Evolutionary conservation across 2,797 vertebrate species (phyloP).

Genomic region (Paguma larvata): DNA sequence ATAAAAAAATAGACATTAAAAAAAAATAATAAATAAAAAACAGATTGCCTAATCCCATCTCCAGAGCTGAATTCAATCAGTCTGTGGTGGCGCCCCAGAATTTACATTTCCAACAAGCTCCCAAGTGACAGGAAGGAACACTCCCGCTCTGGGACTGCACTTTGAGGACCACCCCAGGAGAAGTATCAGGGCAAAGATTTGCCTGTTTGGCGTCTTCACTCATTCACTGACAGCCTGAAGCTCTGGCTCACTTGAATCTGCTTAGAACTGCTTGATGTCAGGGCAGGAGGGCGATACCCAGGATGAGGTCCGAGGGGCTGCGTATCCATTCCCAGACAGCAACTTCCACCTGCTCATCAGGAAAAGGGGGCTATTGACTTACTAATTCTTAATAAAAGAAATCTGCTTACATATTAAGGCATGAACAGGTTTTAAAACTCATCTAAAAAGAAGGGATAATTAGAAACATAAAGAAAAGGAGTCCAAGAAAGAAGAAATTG

Average conservation of each 20-base stretch:
- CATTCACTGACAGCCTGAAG: not conserved
- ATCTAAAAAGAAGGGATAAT: not conserved
- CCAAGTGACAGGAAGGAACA: not conserved
- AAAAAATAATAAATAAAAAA: not conserved
- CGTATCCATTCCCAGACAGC: not conserved
- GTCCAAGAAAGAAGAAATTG: not conserved
- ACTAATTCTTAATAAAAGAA: constrained; percentile 13
- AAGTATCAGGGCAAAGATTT: not conserved
- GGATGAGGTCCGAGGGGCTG: not conserved
- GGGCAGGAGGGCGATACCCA: not conserved
- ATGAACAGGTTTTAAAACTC: not conserved
- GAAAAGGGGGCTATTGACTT: not conserved
- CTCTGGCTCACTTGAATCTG: not conserved
- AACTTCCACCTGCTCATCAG: not conserved
- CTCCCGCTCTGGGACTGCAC: too few species aligned
- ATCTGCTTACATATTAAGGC: not conserved
- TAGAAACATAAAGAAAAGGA: not conserved
- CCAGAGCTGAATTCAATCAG: not conserved
- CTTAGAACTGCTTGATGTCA: not conserved
- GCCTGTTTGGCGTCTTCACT: too few species aligned
- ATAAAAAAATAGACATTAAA: too few species aligned
- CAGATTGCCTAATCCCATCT: not conserved
- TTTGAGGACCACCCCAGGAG: not conserved
- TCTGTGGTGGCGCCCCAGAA: not conserved
- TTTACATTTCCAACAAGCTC: not conserved